Evolutionary conservation across 2,113 vertebrate genomes (phyloP), one percentile per base, ranked within the genome.

Genomic region (Albula goreensis): DNA sequence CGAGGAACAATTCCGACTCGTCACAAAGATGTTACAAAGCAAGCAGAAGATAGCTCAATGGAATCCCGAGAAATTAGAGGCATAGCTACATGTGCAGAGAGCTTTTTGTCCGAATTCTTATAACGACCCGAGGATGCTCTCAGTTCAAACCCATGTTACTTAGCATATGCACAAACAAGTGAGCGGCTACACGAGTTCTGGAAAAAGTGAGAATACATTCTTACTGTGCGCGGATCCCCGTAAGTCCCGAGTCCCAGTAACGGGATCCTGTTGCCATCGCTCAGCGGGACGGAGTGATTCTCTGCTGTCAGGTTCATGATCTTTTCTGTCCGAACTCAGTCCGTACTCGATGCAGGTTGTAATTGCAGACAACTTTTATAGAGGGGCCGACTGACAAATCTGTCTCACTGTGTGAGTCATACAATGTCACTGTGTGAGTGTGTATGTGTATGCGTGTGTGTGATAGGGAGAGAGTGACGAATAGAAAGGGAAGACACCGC

Each of bases 191-290:
- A 41, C 31, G 31, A 41, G 31, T 41, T 1, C 31, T 41, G 41
- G 15, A 5, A 81, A 56, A 57, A 48, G 9, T 10, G 41, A 41
- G 48, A 50, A 13, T 48, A 0, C 22, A 13, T 11, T 88, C 96
- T 96, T 93, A 98, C 98, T 89, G 78, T 93, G 51, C 41, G 77
- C 82, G 97, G 97, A 52, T 96, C 92, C 7, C 96, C 94, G 82
- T 94, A 99, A 22, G 98, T 99, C 25, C 98, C 98, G 49, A 98
- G 93, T 83, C 97, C 97, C 0, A 98, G 87, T 2, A 98, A n/a
- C 1, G 97, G 97, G 79, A 98, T 96, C 84, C 91, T 95, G 86
- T 96, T 96, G 17, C 97, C 97, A 78, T 98, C 97, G 84, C 77
- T 97, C 52, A 99, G 93, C 78, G 90, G 92, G 70, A 98, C 60